Percentiles rank a stretch among this genome's conserved stretches.
Conservation (phyloP, 1,140 invertebrate genomes). For the Saccostrea cuccullata region DNA sequence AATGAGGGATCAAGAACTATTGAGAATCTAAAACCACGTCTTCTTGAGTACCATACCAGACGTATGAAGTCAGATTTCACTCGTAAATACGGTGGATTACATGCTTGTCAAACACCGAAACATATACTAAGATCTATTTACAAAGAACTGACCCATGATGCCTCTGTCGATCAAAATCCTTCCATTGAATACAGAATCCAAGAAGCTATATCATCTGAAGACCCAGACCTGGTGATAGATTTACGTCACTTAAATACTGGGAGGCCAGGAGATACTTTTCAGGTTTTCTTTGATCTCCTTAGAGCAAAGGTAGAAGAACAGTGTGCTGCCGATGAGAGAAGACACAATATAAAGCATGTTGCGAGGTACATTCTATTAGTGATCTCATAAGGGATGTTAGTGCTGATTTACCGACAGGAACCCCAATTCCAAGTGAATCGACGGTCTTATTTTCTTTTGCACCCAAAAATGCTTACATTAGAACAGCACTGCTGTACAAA, state of each 20-base stretch:
- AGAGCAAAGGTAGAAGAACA: constrained; percentile 3
- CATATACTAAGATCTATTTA: constrained; percentile 6
- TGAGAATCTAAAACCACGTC: neutral
- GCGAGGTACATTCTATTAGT: constrained; percentile 50
- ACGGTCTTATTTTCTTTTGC: constrained; percentile 46
- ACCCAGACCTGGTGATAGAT: constrained; percentile 49
- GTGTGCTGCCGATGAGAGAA: constrained; percentile 56
- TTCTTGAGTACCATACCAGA: constrained; percentile 50
- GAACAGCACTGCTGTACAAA: constrained; percentile 28
- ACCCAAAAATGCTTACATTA: neutral
- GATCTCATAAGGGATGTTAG: constrained; percentile 47
- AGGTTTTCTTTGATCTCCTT: neutral
- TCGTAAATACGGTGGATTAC: neutral
- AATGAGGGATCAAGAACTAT: constrained; percentile 29
- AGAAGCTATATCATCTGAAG: constrained; percentile 33
- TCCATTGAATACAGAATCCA: neutral
- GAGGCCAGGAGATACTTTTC: constrained; percentile 56
- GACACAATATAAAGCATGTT: constrained; percentile 56
- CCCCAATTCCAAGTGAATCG: constrained; percentile 50
- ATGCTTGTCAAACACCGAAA: neutral
- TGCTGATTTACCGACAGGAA: constrained; percentile 1
- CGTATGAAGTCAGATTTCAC: constrained; percentile 34
- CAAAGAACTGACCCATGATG: constrained; percentile 19
- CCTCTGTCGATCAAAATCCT: neutral
- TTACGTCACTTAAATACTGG: constrained; percentile 55